phyloP scores from a whole-genome alignment of 2,797 vertebrate genomes.

The Enteromius anoplus region DNA sequence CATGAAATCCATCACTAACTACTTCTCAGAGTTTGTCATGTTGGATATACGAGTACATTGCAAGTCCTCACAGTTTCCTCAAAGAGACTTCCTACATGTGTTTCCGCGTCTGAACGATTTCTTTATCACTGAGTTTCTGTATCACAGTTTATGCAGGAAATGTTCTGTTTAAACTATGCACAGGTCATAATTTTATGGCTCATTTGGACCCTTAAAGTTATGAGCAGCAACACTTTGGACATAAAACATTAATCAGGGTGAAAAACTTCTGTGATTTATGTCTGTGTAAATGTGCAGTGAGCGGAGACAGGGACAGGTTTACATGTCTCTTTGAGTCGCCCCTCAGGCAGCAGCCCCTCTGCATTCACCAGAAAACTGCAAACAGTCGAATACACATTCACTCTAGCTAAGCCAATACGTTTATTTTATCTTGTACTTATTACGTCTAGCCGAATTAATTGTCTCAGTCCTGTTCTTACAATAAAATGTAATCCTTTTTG shows the following conservation, averaged over 20 bases:
- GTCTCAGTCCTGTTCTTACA: not conserved
- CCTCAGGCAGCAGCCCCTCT: slow-evolving; percentile 61
- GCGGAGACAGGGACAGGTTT: slow-evolving; percentile 62
- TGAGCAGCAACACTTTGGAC: slow-evolving; percentile 69
- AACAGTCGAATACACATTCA: slow-evolving; percentile 67
- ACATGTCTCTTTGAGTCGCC: slow-evolving; percentile 62
- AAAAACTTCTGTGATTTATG: slow-evolving; percentile 75
- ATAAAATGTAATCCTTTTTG: not conserved
- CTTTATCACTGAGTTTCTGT: slow-evolving; percentile 28
- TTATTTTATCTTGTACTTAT: slow-evolving; percentile 6
- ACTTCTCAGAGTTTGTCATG: slow-evolving; percentile 19
- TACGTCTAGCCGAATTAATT: slow-evolving; percentile 7
- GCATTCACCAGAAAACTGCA: slow-evolving; percentile 70
- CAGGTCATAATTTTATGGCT: slow-evolving; percentile 69
- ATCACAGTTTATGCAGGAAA: slow-evolving; percentile 58
- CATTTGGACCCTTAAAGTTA: slow-evolving; percentile 70
- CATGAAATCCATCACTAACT: not conserved
- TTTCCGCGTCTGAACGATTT: slow-evolving; percentile 6
- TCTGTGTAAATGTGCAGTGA: slow-evolving; percentile 73
- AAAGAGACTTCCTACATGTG: slow-evolving; percentile 2
- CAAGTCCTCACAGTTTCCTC: slow-evolving; percentile 2
- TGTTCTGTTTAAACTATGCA: slow-evolving; percentile 60
- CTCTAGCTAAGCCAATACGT: slow-evolving; percentile 45
- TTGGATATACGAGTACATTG: not conserved
- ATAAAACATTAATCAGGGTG: slow-evolving; percentile 70